Evolutionary conservation across 1,140 invertebrate genomes (phyloP).

Genomic region (Drosophila mojavensis): DNA sequence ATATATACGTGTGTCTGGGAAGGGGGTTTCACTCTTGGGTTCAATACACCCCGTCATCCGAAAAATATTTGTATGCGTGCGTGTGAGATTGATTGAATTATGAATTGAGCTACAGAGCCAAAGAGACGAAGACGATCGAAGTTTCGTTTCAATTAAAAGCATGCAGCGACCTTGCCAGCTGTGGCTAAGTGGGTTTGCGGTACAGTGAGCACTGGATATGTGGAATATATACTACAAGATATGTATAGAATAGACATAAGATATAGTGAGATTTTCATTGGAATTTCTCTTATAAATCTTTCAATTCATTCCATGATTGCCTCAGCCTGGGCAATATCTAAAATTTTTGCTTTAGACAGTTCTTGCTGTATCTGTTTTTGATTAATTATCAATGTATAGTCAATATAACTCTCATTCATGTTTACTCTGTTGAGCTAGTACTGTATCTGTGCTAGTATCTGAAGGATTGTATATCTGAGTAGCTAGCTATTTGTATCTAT

Average conservation of each 20-base stretch:
- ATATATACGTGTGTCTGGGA: not conserved
- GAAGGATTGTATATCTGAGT: not conserved
- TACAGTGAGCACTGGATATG: not conserved
- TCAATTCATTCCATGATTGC: too few species aligned
- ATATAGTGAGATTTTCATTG: too few species aligned
- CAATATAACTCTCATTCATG: not conserved
- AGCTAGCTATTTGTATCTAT: too few species aligned
- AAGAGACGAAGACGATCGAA: slow-evolving; percentile 33
- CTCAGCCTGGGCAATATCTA: not conserved
- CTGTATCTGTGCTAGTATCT: not conserved
- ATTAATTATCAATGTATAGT: not conserved
- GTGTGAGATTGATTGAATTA: slow-evolving; percentile 72
- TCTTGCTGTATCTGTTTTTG: not conserved
- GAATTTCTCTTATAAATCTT: too few species aligned
- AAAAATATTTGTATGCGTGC: slow-evolving; percentile 16
- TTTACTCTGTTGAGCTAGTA: not conserved
- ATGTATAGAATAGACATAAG: too few species aligned
- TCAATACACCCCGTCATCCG: slow-evolving; percentile 65
- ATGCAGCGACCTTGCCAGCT: slow-evolving; percentile 69
- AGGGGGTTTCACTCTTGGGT: slow-evolving; percentile 33
- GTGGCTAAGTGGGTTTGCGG: slow-evolving; percentile 26
- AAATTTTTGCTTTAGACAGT: not conserved
- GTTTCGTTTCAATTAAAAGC: slow-evolving; percentile 69
- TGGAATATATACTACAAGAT: too few species aligned
- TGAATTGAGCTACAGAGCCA: slow-evolving; percentile 24